A percentile compares a stretch with the other conserved stretches of the same genome.
phyloP scores from a whole-genome alignment of 1,140 invertebrate genomes.

The Zelostemma sp. region DNA sequence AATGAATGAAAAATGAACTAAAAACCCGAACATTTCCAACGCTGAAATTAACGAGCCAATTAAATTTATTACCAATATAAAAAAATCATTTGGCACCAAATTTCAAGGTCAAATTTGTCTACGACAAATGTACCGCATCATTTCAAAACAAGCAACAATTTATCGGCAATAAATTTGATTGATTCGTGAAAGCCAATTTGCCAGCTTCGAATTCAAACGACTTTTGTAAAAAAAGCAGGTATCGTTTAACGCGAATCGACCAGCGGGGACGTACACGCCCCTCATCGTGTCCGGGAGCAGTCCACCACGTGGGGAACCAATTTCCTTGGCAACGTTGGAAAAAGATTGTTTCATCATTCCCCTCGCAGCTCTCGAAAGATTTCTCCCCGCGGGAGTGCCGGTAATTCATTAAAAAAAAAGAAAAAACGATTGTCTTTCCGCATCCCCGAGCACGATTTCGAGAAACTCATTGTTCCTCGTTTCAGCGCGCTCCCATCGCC shows the following conservation, averaged over 20 bases:
- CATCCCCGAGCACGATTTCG: not conserved
- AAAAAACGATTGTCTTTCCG: not conserved
- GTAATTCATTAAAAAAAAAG: conserved; percentile 66
- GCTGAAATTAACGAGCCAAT: too few relatives aligned
- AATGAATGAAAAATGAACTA: too few relatives aligned
- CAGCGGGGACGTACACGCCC: conserved; percentile 62
- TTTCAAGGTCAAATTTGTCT: too few relatives aligned
- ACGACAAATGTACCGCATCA: too few relatives aligned
- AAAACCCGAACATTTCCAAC: too few relatives aligned
- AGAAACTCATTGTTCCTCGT: conserved; percentile 1
- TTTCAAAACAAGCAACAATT: too few relatives aligned
- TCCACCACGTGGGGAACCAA: conserved; percentile 74
- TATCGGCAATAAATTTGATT: too few relatives aligned
- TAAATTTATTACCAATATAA: too few relatives aligned
- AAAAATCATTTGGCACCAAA: too few relatives aligned
- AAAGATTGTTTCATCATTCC: conserved; percentile 92
- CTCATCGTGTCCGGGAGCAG: conserved; percentile 64
- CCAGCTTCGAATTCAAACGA: not conserved
- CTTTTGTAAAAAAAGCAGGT: conserved; percentile 47
- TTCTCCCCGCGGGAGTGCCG: conserved; percentile 87
- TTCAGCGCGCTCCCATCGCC: conserved; percentile 67
- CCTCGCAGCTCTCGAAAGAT: conserved; percentile 85
- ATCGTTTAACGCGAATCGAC: conserved; percentile 60
- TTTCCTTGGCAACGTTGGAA: conserved; percentile 82
- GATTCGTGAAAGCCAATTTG: too few relatives aligned